Evolutionary conservation across 2,888 invertebrate species (phyloP).

Genomic region (Sepiola atlantica): DNA sequence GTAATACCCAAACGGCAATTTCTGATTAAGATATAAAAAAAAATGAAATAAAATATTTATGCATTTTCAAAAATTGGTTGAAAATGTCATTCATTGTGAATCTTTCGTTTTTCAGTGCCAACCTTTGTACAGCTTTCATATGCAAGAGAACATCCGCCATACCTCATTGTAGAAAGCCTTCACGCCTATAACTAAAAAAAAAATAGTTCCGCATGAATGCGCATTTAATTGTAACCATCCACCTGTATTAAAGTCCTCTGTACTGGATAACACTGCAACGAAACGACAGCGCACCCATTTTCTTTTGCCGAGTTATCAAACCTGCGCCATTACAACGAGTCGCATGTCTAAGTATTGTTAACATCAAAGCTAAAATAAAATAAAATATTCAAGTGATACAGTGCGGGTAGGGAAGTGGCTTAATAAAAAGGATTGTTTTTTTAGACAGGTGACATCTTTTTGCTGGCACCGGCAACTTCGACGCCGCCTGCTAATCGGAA

Average conservation of each 20-base stretch:
- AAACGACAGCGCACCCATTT: not conserved
- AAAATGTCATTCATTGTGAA: not conserved
- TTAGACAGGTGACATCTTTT: not conserved
- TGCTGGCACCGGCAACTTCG: not conserved
- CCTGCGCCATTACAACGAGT: conserved; percentile 14
- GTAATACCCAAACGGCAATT: too few relatives aligned
- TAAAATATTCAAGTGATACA: conserved; percentile 11
- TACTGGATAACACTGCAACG: not conserved
- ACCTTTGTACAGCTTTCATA: not conserved
- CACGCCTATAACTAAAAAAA: conserved; percentile 12
- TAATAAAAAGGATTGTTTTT: not conserved
- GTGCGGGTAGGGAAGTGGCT: not conserved
- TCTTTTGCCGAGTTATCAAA: not conserved
- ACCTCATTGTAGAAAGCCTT: not conserved
- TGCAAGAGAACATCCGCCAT: not conserved
- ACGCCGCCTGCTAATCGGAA: not conserved
- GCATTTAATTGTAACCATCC: conserved; percentile 12
- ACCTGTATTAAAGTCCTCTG: conserved; percentile 14
- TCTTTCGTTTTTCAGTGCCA: not conserved
- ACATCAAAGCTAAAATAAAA: not conserved
- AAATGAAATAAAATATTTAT: too few relatives aligned
- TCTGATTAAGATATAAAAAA: not conserved
- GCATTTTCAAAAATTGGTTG: not conserved
- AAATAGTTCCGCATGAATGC: not conserved
- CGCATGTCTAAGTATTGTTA: not conserved